These are phyloP conservation scores for Tholera decimalis DNA, from an alignment of 2,888 invertebrate species.

Conservation along the genomic window DNA sequence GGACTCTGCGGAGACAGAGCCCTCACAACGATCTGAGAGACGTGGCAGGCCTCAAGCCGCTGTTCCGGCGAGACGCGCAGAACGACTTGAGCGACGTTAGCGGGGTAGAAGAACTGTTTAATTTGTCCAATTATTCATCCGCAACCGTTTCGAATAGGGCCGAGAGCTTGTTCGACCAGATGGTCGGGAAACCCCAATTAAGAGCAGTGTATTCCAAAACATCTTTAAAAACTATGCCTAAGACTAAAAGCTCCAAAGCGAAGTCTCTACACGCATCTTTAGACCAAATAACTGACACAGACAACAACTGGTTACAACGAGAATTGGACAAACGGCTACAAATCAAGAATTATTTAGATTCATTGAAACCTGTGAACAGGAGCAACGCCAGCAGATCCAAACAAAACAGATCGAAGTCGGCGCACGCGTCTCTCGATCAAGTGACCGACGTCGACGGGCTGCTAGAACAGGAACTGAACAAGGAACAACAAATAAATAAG, in stretches of 20 bases:
- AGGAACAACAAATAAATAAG: slow-evolving; percentile 60
- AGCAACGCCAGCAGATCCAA: slow-evolving; percentile 33
- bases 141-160: slow-evolving; percentile 52
- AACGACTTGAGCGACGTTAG: slow-evolving; percentile 75
- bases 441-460: slow-evolving; percentile 75
- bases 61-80: slow-evolving; percentile 69
- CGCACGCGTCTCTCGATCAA: slow-evolving; percentile 71
- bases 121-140: slow-evolving; percentile 67
- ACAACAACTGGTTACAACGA: slow-evolving; percentile 77
- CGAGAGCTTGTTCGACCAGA: slow-evolving; percentile 75
- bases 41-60: slow-evolving; percentile 76
- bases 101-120: slow-evolving; percentile 81
- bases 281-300: slow-evolving; percentile 69
- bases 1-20: slow-evolving; percentile 67
- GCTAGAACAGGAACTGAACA: slow-evolving; percentile 75
- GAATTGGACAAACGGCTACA: slow-evolving; percentile 71
- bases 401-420: slow-evolving; percentile 64
- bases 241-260: slow-evolving; percentile 57
- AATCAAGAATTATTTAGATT: slow-evolving; percentile 43
- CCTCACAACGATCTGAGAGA: slow-evolving; percentile 80
- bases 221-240: slow-evolving; percentile 59
- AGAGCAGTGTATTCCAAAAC: slow-evolving; percentile 80
- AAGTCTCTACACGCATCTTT: slow-evolving; percentile 75
- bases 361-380: slow-evolving; percentile 59
- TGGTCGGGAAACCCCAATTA: slow-evolving; percentile 75